These are phyloP conservation scores for Leptosomus discolor DNA, from an alignment of 2,113 vertebrate species.

Conservation along the genomic window DNA sequence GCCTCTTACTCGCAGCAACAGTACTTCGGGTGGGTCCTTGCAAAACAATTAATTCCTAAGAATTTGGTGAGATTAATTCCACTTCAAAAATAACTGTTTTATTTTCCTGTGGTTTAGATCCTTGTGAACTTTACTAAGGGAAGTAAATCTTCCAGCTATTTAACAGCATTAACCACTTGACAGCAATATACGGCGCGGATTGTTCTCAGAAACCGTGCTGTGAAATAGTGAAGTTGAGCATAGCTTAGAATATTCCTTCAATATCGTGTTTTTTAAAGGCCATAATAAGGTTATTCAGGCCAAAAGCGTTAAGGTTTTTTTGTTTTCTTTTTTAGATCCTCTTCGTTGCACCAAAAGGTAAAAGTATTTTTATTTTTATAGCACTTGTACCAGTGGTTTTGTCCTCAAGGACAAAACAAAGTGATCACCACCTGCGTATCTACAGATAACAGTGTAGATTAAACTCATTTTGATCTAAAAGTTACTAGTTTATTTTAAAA, in stretches of 20 bases:
- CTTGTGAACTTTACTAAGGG: background rate
- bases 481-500: background rate
- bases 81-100: background rate
- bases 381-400: background rate
- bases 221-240: background rate
- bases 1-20: background rate
- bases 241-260: background rate
- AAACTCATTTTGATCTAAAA: background rate
- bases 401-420: background rate
- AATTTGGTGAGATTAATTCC: background rate
- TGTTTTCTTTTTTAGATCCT: background rate
- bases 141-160: background rate
- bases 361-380: background rate
- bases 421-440: background rate
- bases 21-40: background rate
- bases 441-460: background rate
- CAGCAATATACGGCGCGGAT: rapidly evolving
- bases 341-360: background rate
- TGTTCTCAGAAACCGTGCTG: background rate
- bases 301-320: background rate
- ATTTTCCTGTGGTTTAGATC: background rate
- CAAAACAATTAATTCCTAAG: background rate
- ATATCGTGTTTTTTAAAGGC: background rate
- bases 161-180: background rate
- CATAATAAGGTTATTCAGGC: background rate